These are phyloP conservation scores for Pyrgilauda ruficollis DNA, from an alignment of 2,113 vertebrate species.

Conservation along the genomic window DNA sequence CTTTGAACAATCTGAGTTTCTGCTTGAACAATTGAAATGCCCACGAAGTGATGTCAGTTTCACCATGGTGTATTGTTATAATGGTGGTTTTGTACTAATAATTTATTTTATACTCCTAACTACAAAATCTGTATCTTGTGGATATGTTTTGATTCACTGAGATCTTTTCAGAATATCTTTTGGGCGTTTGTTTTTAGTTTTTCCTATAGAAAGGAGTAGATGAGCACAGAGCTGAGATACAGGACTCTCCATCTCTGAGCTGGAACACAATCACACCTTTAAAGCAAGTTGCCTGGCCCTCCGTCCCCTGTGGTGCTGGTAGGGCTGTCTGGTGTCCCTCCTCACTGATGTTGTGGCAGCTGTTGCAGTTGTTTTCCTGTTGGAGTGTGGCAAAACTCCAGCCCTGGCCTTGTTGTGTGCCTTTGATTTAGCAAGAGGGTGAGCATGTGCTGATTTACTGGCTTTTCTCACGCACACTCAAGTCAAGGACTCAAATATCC, in stretches of 20 bases:
- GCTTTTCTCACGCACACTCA: not conserved
- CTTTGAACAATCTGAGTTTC: not conserved
- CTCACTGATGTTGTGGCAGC: accelerated
- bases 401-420: not conserved
- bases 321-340: not conserved
- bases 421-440: not conserved
- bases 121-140: not conserved
- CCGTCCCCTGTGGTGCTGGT: not conserved
- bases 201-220: not conserved
- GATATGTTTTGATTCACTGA: not conserved
- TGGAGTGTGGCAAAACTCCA: not conserved
- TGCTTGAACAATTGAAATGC: not conserved
- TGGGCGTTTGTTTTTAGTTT: not conserved
- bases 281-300: not conserved
- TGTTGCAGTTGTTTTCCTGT: not conserved
- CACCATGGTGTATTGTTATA: not conserved
- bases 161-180: not conserved
- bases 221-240: not conserved
- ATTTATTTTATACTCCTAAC: not conserved
- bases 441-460: not conserved
- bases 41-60: not conserved
- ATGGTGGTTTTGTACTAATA: accelerated
- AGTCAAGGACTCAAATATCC: not conserved
- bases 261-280: not conserved
- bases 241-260: not conserved